phyloP scores from a whole-genome alignment of 2,797 vertebrate species.

The Zalophus californianus region DNA sequence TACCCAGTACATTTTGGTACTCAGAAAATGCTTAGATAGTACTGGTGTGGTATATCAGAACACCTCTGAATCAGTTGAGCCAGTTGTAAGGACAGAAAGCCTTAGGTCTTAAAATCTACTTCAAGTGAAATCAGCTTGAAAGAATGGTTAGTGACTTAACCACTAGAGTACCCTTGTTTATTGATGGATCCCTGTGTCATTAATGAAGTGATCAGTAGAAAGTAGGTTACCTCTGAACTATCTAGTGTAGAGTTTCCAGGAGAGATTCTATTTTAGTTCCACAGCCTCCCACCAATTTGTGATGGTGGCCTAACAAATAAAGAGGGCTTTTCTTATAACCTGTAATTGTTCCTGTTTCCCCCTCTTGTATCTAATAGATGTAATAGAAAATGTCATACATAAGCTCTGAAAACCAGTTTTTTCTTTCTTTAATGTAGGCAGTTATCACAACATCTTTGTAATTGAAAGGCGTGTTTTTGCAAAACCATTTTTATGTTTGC shows the following conservation, averaged over 20 bases:
- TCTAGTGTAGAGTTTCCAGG: conserved; percentile 1
- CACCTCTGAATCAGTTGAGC: neutral
- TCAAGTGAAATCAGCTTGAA: conserved; percentile 41
- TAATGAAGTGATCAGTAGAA: conserved; percentile 10
- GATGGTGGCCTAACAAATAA: neutral
- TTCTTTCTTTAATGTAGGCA: neutral
- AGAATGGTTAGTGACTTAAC: conserved; percentile 8
- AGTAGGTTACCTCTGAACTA: neutral
- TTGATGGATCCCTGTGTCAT: neutral
- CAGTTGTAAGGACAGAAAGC: neutral
- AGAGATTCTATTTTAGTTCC: conserved; percentile 6
- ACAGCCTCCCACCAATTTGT: neutral
- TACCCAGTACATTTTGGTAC: neutral
- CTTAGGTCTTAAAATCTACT: neutral
- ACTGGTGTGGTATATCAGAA: neutral
- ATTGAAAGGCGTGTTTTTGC: neutral
- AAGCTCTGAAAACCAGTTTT: conserved; percentile 37
- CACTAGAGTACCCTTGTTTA: neutral
- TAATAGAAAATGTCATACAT: conserved; percentile 8
- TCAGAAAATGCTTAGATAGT: neutral
- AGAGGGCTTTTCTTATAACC: neutral
- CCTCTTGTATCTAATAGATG: neutral
- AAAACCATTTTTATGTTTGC: conserved; percentile 31
- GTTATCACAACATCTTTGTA: conserved; percentile 13
- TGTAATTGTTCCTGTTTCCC: neutral